Evolutionary conservation across 2,888 invertebrate species (phyloP).

Genomic region (Allolobophora icterica): DNA sequence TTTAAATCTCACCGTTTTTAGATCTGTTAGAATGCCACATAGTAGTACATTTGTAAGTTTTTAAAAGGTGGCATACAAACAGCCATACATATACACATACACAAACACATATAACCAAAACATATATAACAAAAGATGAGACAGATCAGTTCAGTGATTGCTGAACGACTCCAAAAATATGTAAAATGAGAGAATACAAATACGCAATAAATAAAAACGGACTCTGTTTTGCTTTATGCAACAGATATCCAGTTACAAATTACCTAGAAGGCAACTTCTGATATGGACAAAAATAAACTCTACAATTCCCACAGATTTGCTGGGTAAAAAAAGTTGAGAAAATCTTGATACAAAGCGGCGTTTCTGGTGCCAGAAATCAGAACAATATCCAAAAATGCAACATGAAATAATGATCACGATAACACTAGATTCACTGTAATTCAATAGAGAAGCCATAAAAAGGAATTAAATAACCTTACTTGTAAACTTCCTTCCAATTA

Average conservation of each 20-base stretch:
- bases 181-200: background rate
- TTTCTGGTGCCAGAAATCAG: background rate
- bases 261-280: background rate
- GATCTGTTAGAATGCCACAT: too few relatives aligned
- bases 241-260: too few relatives aligned
- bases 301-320: background rate
- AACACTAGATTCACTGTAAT: background rate
- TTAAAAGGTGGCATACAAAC: too few relatives aligned
- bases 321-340: background rate
- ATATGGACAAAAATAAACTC: background rate
- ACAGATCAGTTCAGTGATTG: background rate
- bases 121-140: too few relatives aligned
- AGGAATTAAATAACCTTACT: background rate
- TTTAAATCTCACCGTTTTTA: too few relatives aligned
- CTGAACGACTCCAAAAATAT: background rate
- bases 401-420: background rate
- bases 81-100: too few relatives aligned
- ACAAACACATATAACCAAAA: too few relatives aligned
- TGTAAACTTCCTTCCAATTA: background rate
- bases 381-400: background rate
- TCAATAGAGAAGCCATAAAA: background rate
- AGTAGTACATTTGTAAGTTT: too few relatives aligned
- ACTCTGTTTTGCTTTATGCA: too few relatives aligned
- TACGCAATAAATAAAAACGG: background rate
- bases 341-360: background rate